Conservation (phyloP, 64 coral and sea anemone species). For the Exaiptasia diaphana region DNA sequence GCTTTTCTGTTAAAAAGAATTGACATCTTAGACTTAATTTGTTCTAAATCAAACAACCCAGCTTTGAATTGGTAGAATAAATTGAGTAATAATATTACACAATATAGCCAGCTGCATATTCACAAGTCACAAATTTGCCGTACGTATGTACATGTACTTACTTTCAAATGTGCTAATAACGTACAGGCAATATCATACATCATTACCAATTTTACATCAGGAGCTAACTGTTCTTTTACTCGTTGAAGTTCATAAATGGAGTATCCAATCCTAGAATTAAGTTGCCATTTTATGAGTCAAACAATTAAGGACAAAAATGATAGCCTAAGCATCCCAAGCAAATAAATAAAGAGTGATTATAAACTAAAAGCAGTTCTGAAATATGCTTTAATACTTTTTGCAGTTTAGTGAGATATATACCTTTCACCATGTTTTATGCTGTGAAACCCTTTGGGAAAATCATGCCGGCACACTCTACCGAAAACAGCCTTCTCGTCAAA, state of each 20-base stretch:
- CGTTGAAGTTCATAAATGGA: conserved; percentile 25
- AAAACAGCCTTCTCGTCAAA: conserved; percentile 51
- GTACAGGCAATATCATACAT: conserved; percentile 52
- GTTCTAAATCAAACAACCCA: no score
- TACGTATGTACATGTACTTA: no score
- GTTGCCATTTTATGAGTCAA: no score
- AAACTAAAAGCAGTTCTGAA: neutral
- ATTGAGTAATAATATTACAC: no score
- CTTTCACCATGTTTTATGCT: conserved; percentile 47
- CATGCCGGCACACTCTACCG: conserved; percentile 18
- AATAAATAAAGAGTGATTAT: neutral
- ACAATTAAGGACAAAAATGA: no score
- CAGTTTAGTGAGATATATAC: neutral
- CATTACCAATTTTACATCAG: conserved; percentile 5
- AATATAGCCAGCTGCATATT: no score
- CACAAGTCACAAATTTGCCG: no score
- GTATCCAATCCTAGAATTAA: conserved; percentile 28
- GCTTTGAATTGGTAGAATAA: no score
- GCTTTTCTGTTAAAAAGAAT: neutral
- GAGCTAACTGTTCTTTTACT: neutral
- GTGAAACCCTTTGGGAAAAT: conserved; percentile 11
- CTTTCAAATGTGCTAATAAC: no score
- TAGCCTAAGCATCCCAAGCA: no score
- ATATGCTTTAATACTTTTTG: neutral
- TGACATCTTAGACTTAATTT: no score